Evolutionary conservation across 2,113 vertebrate genomes (phyloP).

Genomic region (Hyperopisus bebe): DNA sequence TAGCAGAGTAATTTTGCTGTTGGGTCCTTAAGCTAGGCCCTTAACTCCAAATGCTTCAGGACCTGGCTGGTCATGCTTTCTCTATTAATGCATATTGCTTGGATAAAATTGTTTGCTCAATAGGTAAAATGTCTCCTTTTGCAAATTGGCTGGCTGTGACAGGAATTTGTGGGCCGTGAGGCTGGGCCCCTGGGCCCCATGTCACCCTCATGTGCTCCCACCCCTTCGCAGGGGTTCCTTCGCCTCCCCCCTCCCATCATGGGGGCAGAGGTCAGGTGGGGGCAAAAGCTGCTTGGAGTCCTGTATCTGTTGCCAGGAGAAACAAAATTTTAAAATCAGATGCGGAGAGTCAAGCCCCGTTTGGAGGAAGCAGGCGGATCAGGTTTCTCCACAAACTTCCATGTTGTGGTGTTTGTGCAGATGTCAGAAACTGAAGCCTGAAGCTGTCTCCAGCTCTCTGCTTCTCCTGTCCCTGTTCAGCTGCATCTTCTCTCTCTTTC

Average conservation of each 20-base stretch:
- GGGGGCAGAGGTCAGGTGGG: constrained; percentile 47
- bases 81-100: not conserved
- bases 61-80: not conserved
- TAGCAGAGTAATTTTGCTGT: not conserved
- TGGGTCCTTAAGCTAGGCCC: not conserved
- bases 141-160: not conserved
- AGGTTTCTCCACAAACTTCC: constrained; percentile 9
- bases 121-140: not conserved
- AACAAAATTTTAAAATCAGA: constrained; percentile 19
- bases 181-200: not conserved
- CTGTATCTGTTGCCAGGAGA: constrained; percentile 35
- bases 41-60: not conserved
- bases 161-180: not conserved
- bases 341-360: constrained; percentile 7
- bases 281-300: constrained; percentile 47
- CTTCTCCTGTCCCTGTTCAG: constrained; percentile 17
- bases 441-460: constrained; percentile 11
- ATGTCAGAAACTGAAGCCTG: constrained; percentile 34
- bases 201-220: not conserved
- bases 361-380: constrained; percentile 16
- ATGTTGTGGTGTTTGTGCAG: constrained; percentile 36
- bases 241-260: not conserved
- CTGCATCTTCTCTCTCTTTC: constrained; percentile 22
- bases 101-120: not conserved
- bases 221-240: not conserved